phyloP scores from a whole-genome alignment of 2,113 vertebrate genomes.

The Pachycephala philippinensis region DNA sequence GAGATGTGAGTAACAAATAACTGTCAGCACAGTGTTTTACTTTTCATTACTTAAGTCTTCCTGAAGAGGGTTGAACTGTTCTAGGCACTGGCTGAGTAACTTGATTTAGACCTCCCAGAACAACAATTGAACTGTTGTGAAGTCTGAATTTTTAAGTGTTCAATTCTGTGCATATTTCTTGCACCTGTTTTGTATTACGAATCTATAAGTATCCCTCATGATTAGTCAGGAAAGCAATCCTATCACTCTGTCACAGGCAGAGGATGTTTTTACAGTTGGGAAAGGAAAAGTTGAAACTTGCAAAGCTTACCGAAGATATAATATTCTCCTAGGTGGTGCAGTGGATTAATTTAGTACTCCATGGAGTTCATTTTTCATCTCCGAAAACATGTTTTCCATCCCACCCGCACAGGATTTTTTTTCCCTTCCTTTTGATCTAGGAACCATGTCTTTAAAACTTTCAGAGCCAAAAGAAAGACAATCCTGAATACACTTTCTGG shows the following conservation, averaged over 20 bases:
- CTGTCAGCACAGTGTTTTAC: neutral
- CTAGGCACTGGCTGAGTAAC: neutral
- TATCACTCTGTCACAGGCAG: constrained; percentile 41
- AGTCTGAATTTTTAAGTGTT: neutral
- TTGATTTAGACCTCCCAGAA: constrained; percentile 21
- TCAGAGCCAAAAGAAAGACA: neutral
- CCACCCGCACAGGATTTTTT: neutral
- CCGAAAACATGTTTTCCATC: constrained; percentile 19
- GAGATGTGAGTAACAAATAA: neutral
- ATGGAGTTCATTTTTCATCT: constrained; percentile 54
- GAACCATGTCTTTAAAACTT: neutral
- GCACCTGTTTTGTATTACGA: constrained; percentile 70
- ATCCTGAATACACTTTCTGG: neutral
- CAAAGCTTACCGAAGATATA: neutral
- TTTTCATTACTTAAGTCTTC: neutral
- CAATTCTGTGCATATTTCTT: constrained; percentile 29
- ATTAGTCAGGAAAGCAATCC: constrained; percentile 52
- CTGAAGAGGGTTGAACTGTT: neutral
- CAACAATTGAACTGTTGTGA: neutral
- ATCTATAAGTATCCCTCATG: constrained; percentile 25
- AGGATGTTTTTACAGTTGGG: constrained; percentile 62
- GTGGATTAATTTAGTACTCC: constrained; percentile 42
- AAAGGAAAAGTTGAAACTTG: constrained; percentile 34
- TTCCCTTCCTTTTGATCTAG: neutral
- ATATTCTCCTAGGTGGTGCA: constrained; percentile 35